Evolutionary conservation across 2,113 vertebrate species (phyloP).

Genomic region (Mesocricetus auratus): DNA sequence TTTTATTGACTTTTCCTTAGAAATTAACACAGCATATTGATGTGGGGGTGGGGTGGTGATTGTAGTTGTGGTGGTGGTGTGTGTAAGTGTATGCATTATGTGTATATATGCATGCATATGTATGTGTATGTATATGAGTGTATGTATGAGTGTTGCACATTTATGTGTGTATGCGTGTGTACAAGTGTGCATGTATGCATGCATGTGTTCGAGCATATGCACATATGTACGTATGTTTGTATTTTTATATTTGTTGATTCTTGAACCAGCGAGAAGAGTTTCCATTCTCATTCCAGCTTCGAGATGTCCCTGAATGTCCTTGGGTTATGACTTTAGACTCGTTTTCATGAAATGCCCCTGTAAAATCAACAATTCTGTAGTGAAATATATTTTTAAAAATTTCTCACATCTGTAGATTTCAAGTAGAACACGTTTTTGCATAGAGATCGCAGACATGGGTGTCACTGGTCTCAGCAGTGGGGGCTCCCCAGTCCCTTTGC

Average conservation of each 20-base stretch:
- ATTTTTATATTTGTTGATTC: not conserved
- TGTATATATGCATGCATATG: not conserved
- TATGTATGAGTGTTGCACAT: rapidly evolving
- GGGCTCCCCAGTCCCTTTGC: not conserved
- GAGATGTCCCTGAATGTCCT: not conserved
- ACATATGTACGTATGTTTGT: no score
- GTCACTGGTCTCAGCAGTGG: not conserved
- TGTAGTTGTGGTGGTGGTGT: not conserved
- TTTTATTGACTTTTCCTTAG: not conserved
- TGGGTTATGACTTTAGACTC: not conserved
- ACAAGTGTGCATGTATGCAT: no score
- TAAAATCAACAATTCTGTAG: not conserved
- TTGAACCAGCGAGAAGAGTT: not conserved
- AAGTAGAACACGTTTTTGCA: not conserved
- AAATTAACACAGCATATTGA: not conserved
- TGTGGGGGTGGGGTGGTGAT: not conserved
- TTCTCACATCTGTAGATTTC: not conserved
- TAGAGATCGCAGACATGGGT: not conserved
- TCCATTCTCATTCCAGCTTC: not conserved
- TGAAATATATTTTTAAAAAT: not conserved
- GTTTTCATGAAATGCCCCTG: not conserved
- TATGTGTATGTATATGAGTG: not conserved
- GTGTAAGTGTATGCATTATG: not conserved
- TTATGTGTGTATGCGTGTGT: not conserved
- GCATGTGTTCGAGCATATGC: not conserved